phyloP scores from a whole-genome alignment of 2,113 vertebrate species.

The Oxyruncus cristatus region DNA sequence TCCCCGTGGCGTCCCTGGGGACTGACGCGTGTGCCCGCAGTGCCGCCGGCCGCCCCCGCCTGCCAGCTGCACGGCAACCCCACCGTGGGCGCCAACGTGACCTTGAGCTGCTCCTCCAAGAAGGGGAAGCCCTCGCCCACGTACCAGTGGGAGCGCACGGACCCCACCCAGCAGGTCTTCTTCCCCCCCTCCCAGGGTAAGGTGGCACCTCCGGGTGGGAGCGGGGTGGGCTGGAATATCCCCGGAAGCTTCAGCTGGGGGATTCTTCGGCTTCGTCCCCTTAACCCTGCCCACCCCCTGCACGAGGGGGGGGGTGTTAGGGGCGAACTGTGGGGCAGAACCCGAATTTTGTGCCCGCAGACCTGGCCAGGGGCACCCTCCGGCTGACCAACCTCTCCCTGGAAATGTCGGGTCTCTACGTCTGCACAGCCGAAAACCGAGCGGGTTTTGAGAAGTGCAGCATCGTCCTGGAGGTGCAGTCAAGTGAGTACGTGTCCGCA shows the following conservation, averaged over 20 bases:
- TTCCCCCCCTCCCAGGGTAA: conserved; percentile 83
- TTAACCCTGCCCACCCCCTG: not conserved
- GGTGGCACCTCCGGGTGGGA: not conserved
- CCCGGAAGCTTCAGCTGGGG: not conserved
- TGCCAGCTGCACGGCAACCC: conserved; percentile 79
- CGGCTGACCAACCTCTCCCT: conserved; percentile 51
- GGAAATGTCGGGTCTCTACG: conserved; percentile 42
- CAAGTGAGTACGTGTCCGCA: conserved; percentile 40
- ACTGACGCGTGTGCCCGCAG: conserved; percentile 36
- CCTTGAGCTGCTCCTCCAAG: conserved; percentile 83
- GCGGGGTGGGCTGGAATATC: not conserved
- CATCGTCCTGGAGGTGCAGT: conserved; percentile 47
- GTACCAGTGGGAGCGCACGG: conserved; percentile 82
- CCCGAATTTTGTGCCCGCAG: not conserved
- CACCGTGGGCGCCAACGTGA: conserved; percentile 81
- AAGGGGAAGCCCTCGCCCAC: conserved; percentile 83
- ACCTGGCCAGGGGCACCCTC: conserved; percentile 20
- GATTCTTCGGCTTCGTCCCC: not conserved
- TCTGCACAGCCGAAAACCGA: not conserved
- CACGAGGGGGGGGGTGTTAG: not conserved
- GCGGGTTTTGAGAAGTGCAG: conserved; percentile 10
- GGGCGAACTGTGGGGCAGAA: not conserved
- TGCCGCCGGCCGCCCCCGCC: conserved; percentile 83
- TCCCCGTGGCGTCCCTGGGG: fast-evolving
- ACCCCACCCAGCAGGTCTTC: conserved; percentile 78